These are phyloP conservation scores for Spodoptera picta DNA, from an alignment of 2,888 invertebrate genomes.

Conservation along the genomic window DNA sequence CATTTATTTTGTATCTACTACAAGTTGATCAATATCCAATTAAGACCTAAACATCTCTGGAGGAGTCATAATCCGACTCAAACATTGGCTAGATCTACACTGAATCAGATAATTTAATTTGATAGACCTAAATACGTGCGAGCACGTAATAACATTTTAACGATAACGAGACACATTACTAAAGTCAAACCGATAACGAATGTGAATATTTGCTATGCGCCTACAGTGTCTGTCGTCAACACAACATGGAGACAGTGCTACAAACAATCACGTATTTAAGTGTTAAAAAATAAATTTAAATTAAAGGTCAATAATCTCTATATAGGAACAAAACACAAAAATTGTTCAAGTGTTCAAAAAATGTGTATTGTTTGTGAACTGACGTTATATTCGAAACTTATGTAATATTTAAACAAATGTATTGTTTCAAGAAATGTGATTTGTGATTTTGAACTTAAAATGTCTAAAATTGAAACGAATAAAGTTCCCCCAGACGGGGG, in stretches of 20 bases:
- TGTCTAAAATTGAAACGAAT: conserved; percentile 69
- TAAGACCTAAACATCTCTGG: not conserved
- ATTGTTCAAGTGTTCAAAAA: conserved; percentile 37
- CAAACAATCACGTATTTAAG: conserved; percentile 47
- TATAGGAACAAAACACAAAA: conserved; percentile 23
- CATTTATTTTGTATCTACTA: too few relatives aligned
- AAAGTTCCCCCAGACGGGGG: conserved; percentile 90
- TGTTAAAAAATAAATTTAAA: conserved; percentile 30
- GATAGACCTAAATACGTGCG: conserved; percentile 50
- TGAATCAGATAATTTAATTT: conserved; percentile 41
- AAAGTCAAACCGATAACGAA: conserved; percentile 77
- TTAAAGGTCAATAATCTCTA: conserved; percentile 52
- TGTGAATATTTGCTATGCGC: conserved; percentile 52
- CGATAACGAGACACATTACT: conserved; percentile 72
- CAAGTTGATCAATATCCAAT: too few relatives aligned
- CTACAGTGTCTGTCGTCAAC: conserved; percentile 44
- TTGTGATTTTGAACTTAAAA: conserved; percentile 57
- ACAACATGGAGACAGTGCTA: conserved; percentile 44
- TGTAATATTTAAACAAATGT: conserved; percentile 34
- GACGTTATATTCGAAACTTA: conserved; percentile 39
- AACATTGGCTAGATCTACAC: conserved; percentile 20
- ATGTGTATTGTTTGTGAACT: conserved; percentile 54
- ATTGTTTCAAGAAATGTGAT: conserved; percentile 60
- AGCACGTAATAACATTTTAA: conserved; percentile 61
- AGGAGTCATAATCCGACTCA: not conserved